Base-by-base conservation (phyloP, 2,888 invertebrate genomes). In the Drosophila recens region DNA sequence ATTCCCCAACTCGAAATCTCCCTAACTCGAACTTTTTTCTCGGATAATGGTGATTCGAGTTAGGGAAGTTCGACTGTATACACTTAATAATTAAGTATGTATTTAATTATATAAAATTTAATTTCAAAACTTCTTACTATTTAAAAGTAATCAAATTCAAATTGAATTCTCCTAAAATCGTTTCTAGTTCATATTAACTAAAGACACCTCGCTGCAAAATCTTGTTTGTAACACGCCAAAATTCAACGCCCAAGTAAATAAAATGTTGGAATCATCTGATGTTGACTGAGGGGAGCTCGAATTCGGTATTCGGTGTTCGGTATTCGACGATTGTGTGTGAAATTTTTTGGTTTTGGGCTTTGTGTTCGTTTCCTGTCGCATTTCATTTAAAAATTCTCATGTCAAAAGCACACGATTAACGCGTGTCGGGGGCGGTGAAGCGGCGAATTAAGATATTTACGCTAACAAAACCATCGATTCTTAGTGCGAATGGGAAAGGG, bases 371-470 rank as follows among this genome's bases (percentile, higher is more conserved):
- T 68, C 58, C 78, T 78, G 78, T 79, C 75, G 75, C 69, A 72
- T 75, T 78, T 67, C 72, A 69, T 79, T 77, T 65, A 38, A 75
- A 78, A 80, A 80, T 75, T 66, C 83, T 72, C 80, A 82, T 82
- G 86, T 85, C 85, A 85, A 79, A 79, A 79, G 79, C 86, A 85
- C 84, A 75, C 84, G 78, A 83, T 74, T 78, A 78, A 71, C 85
- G 82, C 86, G 85, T 86, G 85, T 82, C 85, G 84, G 51, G 86
- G 87, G 86, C 87, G 85, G 84, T 71, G 84, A 85, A 86, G 84
- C 85, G 80, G 73, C 70, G 85, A 85, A 85, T 86, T 85, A 87
- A 85, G 85, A 86, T 85, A 85, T 85, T 86, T 85, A 74, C 79
- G 82, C 49, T 69, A 85, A 86, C 84, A 84, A 84, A 84, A 80